Conservation (phyloP, 2,888 invertebrate species). For the Hydrotaea diabolus region DNA sequence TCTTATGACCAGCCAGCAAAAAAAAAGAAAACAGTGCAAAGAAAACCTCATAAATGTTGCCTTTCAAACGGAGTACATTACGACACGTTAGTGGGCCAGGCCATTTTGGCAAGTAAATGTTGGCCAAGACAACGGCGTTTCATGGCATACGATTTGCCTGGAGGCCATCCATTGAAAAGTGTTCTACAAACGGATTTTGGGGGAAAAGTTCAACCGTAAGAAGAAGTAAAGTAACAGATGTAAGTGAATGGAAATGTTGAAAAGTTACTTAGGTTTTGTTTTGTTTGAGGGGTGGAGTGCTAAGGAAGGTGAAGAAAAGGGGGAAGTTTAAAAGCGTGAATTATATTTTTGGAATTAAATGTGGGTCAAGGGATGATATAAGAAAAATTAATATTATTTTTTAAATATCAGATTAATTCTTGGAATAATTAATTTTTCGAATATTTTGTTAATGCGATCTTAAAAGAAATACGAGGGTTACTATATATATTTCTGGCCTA, state of each 20-base stretch:
- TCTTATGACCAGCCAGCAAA: not conserved
- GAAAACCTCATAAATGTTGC: slow-evolving; percentile 24
- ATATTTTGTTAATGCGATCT: no score
- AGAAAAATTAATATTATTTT: no score
- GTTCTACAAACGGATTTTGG: not conserved
- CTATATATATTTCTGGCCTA: no score
- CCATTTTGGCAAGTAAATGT: not conserved
- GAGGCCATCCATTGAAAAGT: slow-evolving; percentile 53
- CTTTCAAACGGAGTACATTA: not conserved
- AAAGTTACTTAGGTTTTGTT: not conserved
- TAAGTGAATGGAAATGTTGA: not conserved
- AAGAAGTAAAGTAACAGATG: slow-evolving; percentile 17
- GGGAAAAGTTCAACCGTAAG: slow-evolving; percentile 27
- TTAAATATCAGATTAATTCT: no score
- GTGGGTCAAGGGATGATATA: no score
- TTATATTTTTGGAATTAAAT: no score
- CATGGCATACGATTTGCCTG: slow-evolving; percentile 57
- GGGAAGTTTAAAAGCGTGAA: no score
- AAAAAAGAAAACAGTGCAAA: no score
- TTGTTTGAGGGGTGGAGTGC: no score
- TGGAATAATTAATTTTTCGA: no score
- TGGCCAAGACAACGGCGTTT: not conserved
- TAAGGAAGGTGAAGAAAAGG: no score
- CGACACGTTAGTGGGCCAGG: not conserved
- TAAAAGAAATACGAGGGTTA: no score